Base-by-base conservation (phyloP, 2,888 invertebrate genomes). In the Vanessa cardui region DNA sequence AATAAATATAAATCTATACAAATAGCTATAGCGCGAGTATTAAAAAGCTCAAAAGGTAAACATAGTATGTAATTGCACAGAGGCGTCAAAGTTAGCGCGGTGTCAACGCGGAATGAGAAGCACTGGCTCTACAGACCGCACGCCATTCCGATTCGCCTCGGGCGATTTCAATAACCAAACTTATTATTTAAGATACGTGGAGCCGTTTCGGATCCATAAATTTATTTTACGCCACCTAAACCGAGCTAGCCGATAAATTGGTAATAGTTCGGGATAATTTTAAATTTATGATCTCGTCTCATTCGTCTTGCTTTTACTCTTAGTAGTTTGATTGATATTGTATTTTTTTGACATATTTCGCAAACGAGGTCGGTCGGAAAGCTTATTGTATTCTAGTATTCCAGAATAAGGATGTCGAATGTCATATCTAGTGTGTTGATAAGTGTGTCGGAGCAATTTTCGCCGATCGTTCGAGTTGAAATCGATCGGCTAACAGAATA, bases 401-500 rank as follows among this genome's bases (percentile, higher is more conserved):
- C 21, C 4, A 50, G 16, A 33, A 44, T 58, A 26, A n/a, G 26
- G 18, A 58, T 18, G 6, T 58, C 16, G 12, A 12, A 52, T 15
- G 8, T 15, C 16, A 39, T 50, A 20, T 49, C 58, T 47, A 33
- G 72, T 12, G 74, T 76, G 74, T 76, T 76, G 79, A 76, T 77
- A 56, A 1, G 33, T 39, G 56, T 39, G 1, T 56, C 33, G n/a
- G 33, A n/a, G 77, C 75, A 74, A 77, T 68, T 64, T 59, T 62
- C 47, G 68, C 73, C 76, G 74, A 75, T 70, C 76, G 76, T 66
- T 71, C 70, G 72, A 66, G 66, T 69, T 58, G 82, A 81, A 82
- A 81, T 80, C 82, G 81, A 83, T 82, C 80, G 81, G 71, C 73
- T 74, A 39, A 39, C 79, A 73, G 83, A 84, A 83, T 84, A 86